A percentile compares a stretch with the other conserved stretches of the same genome.
Conservation (phyloP, 1,140 invertebrate species). For the Zaprionus ornatus region DNA sequence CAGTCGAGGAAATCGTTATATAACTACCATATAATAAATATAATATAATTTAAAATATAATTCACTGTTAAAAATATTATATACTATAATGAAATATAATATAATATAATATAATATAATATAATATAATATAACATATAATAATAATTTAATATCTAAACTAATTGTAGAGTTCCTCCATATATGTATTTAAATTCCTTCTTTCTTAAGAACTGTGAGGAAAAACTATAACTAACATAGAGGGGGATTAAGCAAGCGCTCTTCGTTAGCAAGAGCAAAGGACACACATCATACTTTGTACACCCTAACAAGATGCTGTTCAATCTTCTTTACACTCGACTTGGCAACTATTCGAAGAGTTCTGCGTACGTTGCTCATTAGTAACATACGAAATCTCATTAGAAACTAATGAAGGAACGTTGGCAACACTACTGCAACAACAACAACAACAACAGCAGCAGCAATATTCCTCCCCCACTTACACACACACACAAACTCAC, state of each 20-base stretch:
- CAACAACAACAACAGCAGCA: conserved; percentile 48
- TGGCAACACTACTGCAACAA: conserved; percentile 46
- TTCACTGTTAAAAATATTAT: no score
- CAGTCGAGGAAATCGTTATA: no score
- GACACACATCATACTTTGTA: not conserved
- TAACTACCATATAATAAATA: no score
- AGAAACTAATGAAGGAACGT: conserved; percentile 74
- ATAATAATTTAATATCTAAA: no score
- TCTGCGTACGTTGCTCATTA: conserved; percentile 66
- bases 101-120: no score
- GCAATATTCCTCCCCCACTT: not conserved
- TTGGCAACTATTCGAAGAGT: conserved; percentile 47
- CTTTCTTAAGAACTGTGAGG: no score
- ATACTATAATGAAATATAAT: no score
- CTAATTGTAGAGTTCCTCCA: no score
- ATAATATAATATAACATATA: no score
- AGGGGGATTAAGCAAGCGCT: not conserved
- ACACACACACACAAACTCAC: conserved; percentile 6
- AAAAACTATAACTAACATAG: no score
- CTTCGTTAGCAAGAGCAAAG: not conserved
- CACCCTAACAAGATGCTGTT: conserved; percentile 27
- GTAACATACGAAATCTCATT: conserved; percentile 69
- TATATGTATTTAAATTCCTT: no score
- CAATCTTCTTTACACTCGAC: conserved; percentile 45
- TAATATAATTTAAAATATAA: no score